Percentiles rank a stretch among this genome's conserved stretches.
Conservation (phyloP, 2,888 invertebrate genomes). For the Octonoba sinensis region DNA sequence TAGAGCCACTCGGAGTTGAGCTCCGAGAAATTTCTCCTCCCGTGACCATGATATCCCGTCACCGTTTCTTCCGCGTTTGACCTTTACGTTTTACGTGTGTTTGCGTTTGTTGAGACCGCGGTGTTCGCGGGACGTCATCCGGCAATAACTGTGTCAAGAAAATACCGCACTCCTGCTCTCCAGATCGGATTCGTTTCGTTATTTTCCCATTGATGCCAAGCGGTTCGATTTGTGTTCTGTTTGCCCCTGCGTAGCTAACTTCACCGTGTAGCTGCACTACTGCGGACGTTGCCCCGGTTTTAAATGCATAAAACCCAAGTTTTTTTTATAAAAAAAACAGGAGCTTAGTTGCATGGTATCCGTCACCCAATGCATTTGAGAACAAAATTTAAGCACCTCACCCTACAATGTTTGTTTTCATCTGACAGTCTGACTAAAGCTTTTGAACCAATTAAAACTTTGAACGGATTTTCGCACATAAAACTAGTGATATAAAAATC, state of each 20-base stretch:
- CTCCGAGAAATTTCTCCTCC: not conserved
- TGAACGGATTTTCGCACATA: too few species aligned
- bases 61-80: not conserved
- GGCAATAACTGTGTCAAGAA: not conserved
- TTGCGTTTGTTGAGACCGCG: too few species aligned
- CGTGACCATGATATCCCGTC: not conserved
- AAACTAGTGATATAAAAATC: too few species aligned
- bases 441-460: too few species aligned
- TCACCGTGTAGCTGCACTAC: not conserved
- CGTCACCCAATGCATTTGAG: too few species aligned
- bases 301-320: too few species aligned
- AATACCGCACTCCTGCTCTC: not conserved
- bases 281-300: not conserved
- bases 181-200: not conserved
- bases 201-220: too few species aligned
- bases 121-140: not conserved
- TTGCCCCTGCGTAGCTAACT: not conserved
- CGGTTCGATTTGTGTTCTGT: not conserved
- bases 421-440: too few species aligned
- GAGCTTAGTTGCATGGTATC: too few species aligned
- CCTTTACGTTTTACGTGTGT: not conserved
- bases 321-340: too few species aligned
- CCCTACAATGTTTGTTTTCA: too few species aligned
- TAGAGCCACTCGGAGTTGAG: conserved; percentile 2
- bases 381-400: too few species aligned